These are phyloP conservation scores for Neodiprion pinetum DNA, from an alignment of 1,140 invertebrate genomes.

Conservation along the genomic window DNA sequence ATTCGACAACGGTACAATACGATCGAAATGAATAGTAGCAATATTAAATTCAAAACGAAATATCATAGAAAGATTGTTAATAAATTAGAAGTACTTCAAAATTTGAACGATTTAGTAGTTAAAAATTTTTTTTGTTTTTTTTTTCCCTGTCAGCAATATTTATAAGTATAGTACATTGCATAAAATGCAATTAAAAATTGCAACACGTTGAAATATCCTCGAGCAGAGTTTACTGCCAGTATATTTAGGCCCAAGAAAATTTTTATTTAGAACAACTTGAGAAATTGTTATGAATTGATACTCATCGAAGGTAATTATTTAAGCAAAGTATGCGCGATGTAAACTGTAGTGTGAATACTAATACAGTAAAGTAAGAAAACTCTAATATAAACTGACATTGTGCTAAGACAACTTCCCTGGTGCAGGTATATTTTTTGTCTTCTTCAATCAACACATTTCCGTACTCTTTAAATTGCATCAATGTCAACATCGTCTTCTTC, in stretches of 20 bases:
- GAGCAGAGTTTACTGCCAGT: background rate
- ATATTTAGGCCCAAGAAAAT: background rate
- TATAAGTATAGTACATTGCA: background rate
- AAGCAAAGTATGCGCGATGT: background rate
- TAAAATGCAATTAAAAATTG: background rate
- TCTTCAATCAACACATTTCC: slow-evolving; percentile 10
- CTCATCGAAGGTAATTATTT: background rate
- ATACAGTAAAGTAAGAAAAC: slow-evolving; percentile 10
- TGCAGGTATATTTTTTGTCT: slow-evolving; percentile 22
- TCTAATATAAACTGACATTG: slow-evolving; percentile 27
- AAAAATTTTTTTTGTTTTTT: background rate
- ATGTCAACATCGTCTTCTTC: slow-evolving; percentile 87
- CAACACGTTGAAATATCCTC: background rate
- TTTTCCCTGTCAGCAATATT: background rate
- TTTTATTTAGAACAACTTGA: background rate
- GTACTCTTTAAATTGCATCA: slow-evolving; percentile 82
- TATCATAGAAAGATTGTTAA: background rate
- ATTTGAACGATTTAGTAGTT: background rate
- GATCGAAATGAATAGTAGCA: background rate
- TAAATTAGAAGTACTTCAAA: background rate
- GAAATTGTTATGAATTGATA: background rate
- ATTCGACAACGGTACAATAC: background rate
- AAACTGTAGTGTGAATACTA: background rate
- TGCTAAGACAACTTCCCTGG: slow-evolving; percentile 26
- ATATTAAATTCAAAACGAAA: background rate